Evolutionary conservation across 2,888 invertebrate species (phyloP), one percentile per base, ranked within the genome.

Genomic region (Agonopterix subpropinquella): DNA sequence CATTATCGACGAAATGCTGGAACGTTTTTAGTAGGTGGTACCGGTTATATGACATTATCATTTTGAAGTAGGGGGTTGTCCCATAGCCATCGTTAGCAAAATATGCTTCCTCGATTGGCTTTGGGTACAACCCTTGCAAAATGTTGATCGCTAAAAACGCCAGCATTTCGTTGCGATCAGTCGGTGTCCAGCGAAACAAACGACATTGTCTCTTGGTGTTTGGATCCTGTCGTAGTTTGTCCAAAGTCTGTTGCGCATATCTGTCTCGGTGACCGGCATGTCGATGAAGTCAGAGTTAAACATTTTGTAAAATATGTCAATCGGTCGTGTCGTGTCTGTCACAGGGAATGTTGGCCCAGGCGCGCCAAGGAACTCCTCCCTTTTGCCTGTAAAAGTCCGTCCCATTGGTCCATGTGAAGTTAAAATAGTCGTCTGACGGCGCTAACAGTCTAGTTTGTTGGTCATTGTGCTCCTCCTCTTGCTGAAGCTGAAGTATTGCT

Each of bases 1-100:
- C 4, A 44, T 49, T 50, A 48, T 55, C 50, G 0, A n/a, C 15
- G 39, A 55, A 55, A 41, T 55, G 55, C 1, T 53, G 43, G 11
- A 47, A 51, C 37, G 45, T 28, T 36, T 55, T 55, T 8, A 55
- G 15, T 41, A 51, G 13, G 2, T 49, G 4, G 11, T 49, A 55
- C 4, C 55, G 45, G 43, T 53, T 49, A 39, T 48, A 53, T 11
- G 51, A 10, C 53, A 53, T 51, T 9, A 50, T 46, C 0, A 46
- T 13, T 0, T 11, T 36, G 28, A 51, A 48, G 2, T 48, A 9
- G 0, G 46, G 36, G 10, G 13, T 8, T 3, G 8, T 42, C 46
- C 50, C 47, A 48, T 51, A 46, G 51, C 53, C 50, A 18, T 18
- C 18, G 18, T 18, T 4, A 18, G 18, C 2, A 18, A 18, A 18